phyloP scores from a whole-genome alignment of 2,113 vertebrate genomes.

The Phaethornis superciliosus region DNA sequence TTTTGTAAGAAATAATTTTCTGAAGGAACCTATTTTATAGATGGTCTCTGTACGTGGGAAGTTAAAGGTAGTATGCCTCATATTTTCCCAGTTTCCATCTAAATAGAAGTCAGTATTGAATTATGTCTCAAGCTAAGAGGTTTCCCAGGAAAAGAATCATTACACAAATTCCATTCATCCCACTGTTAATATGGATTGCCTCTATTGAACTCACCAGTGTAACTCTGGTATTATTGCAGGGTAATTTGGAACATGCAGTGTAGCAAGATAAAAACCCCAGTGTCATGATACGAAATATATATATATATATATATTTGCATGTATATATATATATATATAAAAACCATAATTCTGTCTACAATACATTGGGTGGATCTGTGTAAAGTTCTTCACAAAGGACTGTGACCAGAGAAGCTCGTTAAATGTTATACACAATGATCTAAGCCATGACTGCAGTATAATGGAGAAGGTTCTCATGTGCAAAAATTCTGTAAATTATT shows the following conservation, averaged over 20 bases:
- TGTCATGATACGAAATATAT: neutral
- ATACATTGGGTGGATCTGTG: neutral
- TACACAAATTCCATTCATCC: constrained; percentile 19
- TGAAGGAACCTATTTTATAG: neutral
- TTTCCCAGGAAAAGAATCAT: constrained; percentile 47
- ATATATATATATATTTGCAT: neutral
- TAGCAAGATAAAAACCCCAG: constrained; percentile 9
- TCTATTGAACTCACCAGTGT: neutral
- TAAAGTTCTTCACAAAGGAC: neutral
- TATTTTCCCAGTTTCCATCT: constrained; percentile 38
- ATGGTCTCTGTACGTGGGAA: neutral
- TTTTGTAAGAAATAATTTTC: neutral
- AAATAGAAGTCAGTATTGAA: neutral
- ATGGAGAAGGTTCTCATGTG: neutral
- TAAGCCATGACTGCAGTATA: neutral
- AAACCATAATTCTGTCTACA: constrained; percentile 8
- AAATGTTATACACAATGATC: neutral
- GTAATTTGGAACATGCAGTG: constrained; percentile 16
- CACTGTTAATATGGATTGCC: constrained; percentile 41
- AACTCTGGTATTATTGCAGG: constrained; percentile 38
- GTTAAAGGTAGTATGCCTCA: constrained; percentile 14
- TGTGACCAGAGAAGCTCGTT: neutral
- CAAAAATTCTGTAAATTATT: neutral
- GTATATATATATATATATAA: neutral
- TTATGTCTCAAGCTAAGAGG: constrained; percentile 16